Base-by-base conservation (phyloP, 1,140 invertebrate species). In the Drosophila kepulauana region DNA sequence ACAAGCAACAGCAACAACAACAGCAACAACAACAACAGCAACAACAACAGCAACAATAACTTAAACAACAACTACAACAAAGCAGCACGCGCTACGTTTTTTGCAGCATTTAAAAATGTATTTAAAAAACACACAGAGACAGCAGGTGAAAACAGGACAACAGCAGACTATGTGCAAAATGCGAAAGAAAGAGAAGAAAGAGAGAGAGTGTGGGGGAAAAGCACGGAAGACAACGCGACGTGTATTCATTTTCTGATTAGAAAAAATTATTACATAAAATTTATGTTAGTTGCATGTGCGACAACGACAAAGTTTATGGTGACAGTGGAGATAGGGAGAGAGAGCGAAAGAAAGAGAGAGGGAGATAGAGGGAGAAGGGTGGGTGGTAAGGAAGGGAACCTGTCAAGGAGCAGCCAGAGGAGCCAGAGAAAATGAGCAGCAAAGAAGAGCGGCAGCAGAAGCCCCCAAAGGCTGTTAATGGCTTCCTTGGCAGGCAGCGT, bases 201-300 rank as follows among this genome's bases (percentile, higher is more conserved):
- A 65, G 15, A 13, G 2, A 16, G 10, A 5, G 15, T 20, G 30
- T 7, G 46, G 15, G 1, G 45, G 48, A 8, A 8, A 5, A 15
- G 33, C 11, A 11, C 1, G 1, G 48, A 10, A 61, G 25, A 3
- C 16, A 13, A 51, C 16, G 15, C 30, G 45, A 45, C 15, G 63
- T 72, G 76, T 72, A 78, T 82, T 88, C 81, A 84, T 84, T 75
- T 84, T 81, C 68, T 88, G 81, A 88, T 88, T 89, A 88, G 85
- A 88, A 88, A 88, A 67, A 88, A 88, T 89, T 88, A 89, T 89
- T 81, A 84, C 81, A 81, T 88, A 46, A 84, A 89, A 88, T 88
- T 89, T 88, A 88, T 84, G 85, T 89, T 81, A 89, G 84, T 78
- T 89, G 85, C 65, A 68, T 65, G 56, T 51, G 57, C 62, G 69